A percentile compares a stretch with the other conserved stretches of the same genome.
These are phyloP conservation scores for Heliconius sara DNA, from an alignment of 2,888 invertebrate genomes.

Conservation along the genomic window DNA sequence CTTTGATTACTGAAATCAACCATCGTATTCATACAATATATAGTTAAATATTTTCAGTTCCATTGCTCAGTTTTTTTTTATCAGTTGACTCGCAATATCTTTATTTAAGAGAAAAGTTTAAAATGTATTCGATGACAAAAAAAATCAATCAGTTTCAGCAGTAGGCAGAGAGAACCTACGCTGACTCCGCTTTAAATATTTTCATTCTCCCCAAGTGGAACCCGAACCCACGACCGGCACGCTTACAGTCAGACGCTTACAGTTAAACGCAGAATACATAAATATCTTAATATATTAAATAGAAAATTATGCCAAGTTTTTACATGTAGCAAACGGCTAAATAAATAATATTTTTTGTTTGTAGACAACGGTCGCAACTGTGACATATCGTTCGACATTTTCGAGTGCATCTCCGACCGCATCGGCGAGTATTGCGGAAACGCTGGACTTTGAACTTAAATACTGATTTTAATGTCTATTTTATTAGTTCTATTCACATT, in stretches of 20 bases:
- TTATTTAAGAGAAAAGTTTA: too few relatives aligned
- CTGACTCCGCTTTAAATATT: too few relatives aligned
- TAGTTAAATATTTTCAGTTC: too few relatives aligned
- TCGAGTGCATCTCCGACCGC: slow-evolving; percentile 91
- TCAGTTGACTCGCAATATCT: too few relatives aligned
- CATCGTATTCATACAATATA: too few relatives aligned
- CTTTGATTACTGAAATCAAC: too few relatives aligned
- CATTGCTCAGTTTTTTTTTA: too few relatives aligned
- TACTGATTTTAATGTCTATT: neutral
- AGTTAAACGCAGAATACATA: neutral
- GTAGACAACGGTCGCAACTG: slow-evolving; percentile 88
- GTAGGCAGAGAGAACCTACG: too few relatives aligned
- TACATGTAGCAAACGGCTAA: too few relatives aligned
- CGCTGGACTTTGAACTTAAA: slow-evolving; percentile 61
- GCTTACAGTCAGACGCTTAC: neutral
- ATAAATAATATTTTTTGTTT: slow-evolving; percentile 54
- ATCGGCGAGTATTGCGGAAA: slow-evolving; percentile 89
- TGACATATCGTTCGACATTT: slow-evolving; percentile 90
- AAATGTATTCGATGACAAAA: too few relatives aligned
- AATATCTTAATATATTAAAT: neutral
- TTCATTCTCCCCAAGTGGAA: too few relatives aligned
- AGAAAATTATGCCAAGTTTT: neutral
- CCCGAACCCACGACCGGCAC: neutral
- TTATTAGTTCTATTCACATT: neutral
- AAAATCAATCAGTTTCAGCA: too few relatives aligned